Evolutionary conservation across 2,888 invertebrate species (phyloP), one percentile per base, ranked within the genome.

Genomic region (Dermolepida albohirtum): DNA sequence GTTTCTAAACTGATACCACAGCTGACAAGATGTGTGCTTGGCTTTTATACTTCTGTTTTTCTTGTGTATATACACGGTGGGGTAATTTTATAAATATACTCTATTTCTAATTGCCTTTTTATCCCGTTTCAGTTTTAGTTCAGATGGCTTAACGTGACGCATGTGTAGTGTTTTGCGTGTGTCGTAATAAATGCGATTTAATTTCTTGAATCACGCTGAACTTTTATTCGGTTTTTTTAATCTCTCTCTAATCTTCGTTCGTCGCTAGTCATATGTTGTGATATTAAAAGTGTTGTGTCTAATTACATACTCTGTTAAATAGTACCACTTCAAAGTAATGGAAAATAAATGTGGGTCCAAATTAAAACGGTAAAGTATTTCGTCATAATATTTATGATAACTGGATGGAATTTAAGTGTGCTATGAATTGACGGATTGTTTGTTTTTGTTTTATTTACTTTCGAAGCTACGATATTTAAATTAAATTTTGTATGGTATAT

Each of bases 81-180:
- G 78, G 78, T 76, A 74, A 70, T 71, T 75, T 76, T 76, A 76
- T 76, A 76, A 77, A 76, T 76, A 76, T 71, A 74, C 73, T 70
- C 70, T 70, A 73, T 73, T 73, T 70, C 71, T 74, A 70, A 66
- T 72, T 71, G 71, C 72, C 72, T 70, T 70, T 68, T 66, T 65
- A 66, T 68, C 49, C 59, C 64, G 65, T 68, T 66, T 66, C 39
- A 62, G 49, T 57, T 59, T 49, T 66, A 59, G 66, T 59, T 59
- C 44, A 39, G 50, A 49, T 59, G 51, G 27, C 44, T 47, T 17
- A 22, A 62, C 59, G 59, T 62, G 59, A 34, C 59, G 59, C 47
- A 47, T 49, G 59, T 47, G 54, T 40, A 54, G 40, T 54, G 54
- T 54, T 14, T 40, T 54, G 54, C 41, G 54, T 54, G 54, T 54